Evolutionary conservation across 2,113 vertebrate species (phyloP).

Genomic region (Clarias macrocephalus): DNA sequence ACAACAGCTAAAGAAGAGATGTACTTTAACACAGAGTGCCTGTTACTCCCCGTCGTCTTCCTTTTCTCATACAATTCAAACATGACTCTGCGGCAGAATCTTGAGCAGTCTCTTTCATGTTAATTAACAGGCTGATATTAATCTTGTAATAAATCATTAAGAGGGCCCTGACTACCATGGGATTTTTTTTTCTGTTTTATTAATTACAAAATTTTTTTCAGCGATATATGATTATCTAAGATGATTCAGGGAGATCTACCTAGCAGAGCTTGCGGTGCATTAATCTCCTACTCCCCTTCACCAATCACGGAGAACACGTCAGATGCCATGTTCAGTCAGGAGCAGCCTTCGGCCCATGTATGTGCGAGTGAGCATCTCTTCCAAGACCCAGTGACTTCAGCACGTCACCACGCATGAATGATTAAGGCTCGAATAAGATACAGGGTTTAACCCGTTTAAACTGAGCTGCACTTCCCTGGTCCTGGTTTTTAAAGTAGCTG

Average conservation of each 20-base stretch:
- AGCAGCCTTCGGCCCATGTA: neutral
- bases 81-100: neutral
- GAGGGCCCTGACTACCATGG: neutral
- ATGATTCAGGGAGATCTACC: conserved; percentile 7
- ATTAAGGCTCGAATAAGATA: neutral
- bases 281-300: neutral
- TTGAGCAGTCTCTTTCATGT: neutral
- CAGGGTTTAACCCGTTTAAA: neutral
- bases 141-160: conserved; percentile 1
- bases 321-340: conserved; percentile 26
- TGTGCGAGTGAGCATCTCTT: neutral
- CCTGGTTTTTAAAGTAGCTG: neutral
- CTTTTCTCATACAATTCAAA: neutral
- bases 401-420: neutral
- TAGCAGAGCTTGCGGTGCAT: neutral
- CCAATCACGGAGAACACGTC: neutral
- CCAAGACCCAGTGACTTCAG: conserved; percentile 4
- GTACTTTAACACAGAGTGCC: neutral
- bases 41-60: neutral
- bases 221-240: neutral
- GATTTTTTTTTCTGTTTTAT: neutral
- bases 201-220: no score
- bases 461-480: neutral
- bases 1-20: neutral
- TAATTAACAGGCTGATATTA: conserved; percentile 3